Evolutionary conservation across 2,888 invertebrate genomes (phyloP).

Genomic region (Acronicta leporina): DNA sequence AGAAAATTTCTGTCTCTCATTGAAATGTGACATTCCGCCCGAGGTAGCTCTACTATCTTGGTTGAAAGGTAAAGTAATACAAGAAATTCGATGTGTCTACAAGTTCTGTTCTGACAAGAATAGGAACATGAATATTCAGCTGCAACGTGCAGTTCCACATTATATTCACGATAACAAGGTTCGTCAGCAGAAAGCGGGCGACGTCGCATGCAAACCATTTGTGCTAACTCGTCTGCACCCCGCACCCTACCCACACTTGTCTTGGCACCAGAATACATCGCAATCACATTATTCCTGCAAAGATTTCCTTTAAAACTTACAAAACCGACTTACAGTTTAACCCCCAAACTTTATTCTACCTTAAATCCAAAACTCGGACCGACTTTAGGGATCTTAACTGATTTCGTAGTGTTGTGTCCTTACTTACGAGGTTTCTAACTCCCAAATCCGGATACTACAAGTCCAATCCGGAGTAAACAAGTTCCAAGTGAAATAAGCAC

Average conservation of each 20-base stretch:
- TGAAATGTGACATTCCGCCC: slow-evolving; percentile 27
- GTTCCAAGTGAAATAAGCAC: slow-evolving; percentile 82
- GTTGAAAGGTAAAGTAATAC: slow-evolving; percentile 39
- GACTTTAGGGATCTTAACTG: slow-evolving; percentile 61
- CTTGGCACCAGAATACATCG: slow-evolving; percentile 70
- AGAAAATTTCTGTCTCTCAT: slow-evolving; percentile 21
- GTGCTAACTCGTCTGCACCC: slow-evolving; percentile 69
- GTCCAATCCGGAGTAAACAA: slow-evolving; percentile 81
- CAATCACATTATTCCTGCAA: slow-evolving; percentile 55
- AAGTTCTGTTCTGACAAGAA: slow-evolving; percentile 64
- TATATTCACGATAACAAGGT: slow-evolving; percentile 84
- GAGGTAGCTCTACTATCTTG: slow-evolving; percentile 38
- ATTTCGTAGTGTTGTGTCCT: slow-evolving; percentile 63
- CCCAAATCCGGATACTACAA: slow-evolving; percentile 78
- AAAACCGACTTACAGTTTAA: slow-evolving; percentile 48
- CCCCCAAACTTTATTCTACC: slow-evolving; percentile 44
- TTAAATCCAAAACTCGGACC: slow-evolving; percentile 29
- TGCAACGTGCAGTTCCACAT: slow-evolving; percentile 75
- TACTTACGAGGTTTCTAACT: slow-evolving; percentile 73
- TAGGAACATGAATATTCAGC: slow-evolving; percentile 84
- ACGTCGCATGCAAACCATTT: slow-evolving; percentile 66
- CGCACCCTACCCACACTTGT: slow-evolving; percentile 57
- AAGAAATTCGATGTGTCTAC: slow-evolving; percentile 42
- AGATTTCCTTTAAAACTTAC: slow-evolving; percentile 31
- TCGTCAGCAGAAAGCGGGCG: slow-evolving; percentile 81